Evolutionary conservation across 2,888 invertebrate species (phyloP), one percentile per base, ranked within the genome.

Genomic region (Leptinotarsa haldemani): DNA sequence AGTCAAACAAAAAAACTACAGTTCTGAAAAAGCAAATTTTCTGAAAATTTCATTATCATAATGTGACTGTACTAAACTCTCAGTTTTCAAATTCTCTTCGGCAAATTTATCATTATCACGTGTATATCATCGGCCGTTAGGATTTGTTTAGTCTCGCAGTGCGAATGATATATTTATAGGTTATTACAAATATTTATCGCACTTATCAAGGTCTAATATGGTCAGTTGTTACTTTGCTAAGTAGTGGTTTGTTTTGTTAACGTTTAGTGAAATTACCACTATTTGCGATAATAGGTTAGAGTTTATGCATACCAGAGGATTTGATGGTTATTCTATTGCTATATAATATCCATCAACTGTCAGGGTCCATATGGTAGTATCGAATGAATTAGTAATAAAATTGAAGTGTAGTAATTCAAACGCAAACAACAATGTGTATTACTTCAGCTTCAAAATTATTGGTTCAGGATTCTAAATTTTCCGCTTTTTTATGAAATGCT

Each of bases 171-270:
- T 56, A 56, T 56, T 18, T 56, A 56, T 56, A 56, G 56, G 20
- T 56, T 56, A 56, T 56, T 56, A 56, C 56, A 7, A 56, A 56
- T 56, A 56, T 20, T 22, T 56, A 56, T 56, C 56, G 56, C 20
- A 13, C 56, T 20, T 20, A 56, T 56, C 56, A 56, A 56, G 56
- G 56, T 20, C 56, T 56, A 18, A 56, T 56, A 56, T 18, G 56
- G 56, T 13, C 20, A 22, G 56, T 20, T 56, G 15, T 56, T 22
- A 20, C 20, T 56, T 56, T 12, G 5, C 5, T 20, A 18, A 20
- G 22, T 20, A 9, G 12, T 20, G 22, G 22, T 18, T 56, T 9
- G 18, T 56, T 56, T 56, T 12, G 56, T 50, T 50, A 50, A 13
- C 50, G 50, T 56, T 56, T 56, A 20, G 56, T 56, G 15, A 56